These are phyloP conservation scores for Melitaea athalia DNA, from an alignment of 2,888 invertebrate species.

Conservation along the genomic window DNA sequence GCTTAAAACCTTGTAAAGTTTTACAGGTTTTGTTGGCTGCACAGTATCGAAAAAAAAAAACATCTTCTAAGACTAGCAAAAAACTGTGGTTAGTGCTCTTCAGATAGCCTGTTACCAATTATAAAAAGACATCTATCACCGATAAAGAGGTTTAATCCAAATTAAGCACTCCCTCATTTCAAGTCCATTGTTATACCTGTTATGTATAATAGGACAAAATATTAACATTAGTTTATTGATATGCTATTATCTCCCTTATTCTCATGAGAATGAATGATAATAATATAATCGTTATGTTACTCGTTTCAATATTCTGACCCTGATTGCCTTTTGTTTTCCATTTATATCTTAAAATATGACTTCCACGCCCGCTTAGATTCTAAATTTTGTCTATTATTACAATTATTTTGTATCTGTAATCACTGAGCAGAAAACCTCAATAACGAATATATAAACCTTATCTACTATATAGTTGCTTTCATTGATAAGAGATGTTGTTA, in stretches of 20 bases:
- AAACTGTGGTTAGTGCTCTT: no score
- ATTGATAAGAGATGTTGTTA: constrained; percentile 65
- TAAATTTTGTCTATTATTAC: constrained; percentile 1
- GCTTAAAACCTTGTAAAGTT: no score
- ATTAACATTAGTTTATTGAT: neutral
- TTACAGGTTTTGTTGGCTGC: no score
- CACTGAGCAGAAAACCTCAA: neutral
- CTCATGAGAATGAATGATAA: constrained; percentile 46
- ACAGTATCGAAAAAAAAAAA: no score
- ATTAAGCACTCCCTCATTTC: no score
- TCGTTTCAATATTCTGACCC: constrained; percentile 28
- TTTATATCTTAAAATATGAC: constrained; percentile 8
- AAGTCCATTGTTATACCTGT: neutral
- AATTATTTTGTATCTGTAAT: neutral
- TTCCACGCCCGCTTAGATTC: neutral
- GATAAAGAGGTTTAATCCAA: no score
- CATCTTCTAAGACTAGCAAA: no score
- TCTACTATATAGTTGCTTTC: constrained; percentile 75
- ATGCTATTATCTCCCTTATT: neutral
- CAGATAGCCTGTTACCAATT: no score
- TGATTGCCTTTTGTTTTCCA: constrained; percentile 11
- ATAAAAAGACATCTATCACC: no score
- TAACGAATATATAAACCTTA: constrained; percentile 43
- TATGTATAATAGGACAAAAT: neutral
- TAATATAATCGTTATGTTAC: constrained; percentile 70